These are phyloP conservation scores for Herpetotheres cachinnans DNA, from an alignment of 2,113 vertebrate genomes.

Conservation along the genomic window DNA sequence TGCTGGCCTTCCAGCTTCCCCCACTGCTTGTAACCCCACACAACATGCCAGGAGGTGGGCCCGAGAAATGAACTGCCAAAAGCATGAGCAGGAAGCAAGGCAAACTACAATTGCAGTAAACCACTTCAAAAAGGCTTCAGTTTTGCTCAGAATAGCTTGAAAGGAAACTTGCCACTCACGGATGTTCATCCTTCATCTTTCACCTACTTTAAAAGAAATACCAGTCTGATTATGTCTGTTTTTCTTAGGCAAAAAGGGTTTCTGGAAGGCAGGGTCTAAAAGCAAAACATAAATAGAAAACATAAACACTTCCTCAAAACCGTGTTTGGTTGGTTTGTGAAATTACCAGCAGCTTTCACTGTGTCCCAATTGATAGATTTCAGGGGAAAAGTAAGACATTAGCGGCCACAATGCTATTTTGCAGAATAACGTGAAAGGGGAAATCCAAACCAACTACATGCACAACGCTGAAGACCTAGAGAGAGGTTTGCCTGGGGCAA, in stretches of 20 bases:
- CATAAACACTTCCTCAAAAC: neutral
- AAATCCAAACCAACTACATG: neutral
- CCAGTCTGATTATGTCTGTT: neutral
- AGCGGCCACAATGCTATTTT: neutral
- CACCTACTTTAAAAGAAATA: neutral
- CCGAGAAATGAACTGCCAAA: neutral
- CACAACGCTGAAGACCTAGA: neutral
- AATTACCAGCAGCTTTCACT: neutral
- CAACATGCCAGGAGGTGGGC: neutral
- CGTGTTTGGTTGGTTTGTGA: neutral
- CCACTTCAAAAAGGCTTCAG: neutral
- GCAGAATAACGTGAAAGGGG: neutral
- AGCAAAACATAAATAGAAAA: slow-evolving; percentile 12
- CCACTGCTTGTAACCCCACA: neutral
- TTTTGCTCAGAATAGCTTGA: neutral
- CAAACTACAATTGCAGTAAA: neutral
- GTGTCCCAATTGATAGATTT: neutral
- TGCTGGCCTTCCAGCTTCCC: neutral
- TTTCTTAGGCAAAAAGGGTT: neutral
- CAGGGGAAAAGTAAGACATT: neutral
- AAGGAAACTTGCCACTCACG: neutral
- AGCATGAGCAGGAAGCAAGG: slow-evolving; percentile 18
- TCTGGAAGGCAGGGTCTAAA: slow-evolving; percentile 8
- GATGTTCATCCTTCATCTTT: neutral
- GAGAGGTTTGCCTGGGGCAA: neutral